Evolutionary conservation across 2,888 invertebrate genomes (phyloP).

Genomic region (Dorcus hopei): DNA sequence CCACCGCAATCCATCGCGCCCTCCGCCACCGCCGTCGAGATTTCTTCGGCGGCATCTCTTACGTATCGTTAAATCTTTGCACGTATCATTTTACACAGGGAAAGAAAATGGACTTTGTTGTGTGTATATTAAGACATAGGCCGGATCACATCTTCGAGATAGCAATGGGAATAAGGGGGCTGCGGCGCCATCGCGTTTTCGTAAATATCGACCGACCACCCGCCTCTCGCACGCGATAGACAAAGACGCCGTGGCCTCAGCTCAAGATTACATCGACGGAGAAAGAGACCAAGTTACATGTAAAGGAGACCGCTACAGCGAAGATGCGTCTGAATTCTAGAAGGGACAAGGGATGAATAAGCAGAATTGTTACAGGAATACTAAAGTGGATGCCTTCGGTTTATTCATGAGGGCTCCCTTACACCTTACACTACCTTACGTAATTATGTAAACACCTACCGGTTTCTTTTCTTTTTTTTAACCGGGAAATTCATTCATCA

Average conservation of each 20-base stretch:
- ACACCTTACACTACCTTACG: no score
- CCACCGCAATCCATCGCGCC: no score
- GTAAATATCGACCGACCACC: background rate
- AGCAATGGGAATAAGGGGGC: background rate
- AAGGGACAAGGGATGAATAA: background rate
- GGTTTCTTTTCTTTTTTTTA: no score
- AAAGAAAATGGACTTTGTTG: no score
- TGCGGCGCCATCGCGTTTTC: constrained; percentile 1
- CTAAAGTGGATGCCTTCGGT: background rate
- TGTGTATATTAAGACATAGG: background rate
- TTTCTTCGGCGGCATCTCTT: no score
- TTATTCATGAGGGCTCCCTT: no score
- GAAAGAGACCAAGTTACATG: background rate
- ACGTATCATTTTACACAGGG: no score
- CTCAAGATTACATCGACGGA: background rate
- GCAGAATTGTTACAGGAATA: background rate
- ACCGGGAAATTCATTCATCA: no score
- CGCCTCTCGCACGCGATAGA: background rate
- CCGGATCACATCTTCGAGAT: background rate
- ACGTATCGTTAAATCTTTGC: no score
- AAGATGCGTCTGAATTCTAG: background rate
- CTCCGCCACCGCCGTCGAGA: no score
- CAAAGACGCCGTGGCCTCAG: background rate
- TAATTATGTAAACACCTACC: no score
- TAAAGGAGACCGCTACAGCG: background rate